Evolutionary conservation across 2,113 vertebrate species (phyloP), one percentile per base, ranked within the genome.

Genomic region (Macquaria australasica): DNA sequence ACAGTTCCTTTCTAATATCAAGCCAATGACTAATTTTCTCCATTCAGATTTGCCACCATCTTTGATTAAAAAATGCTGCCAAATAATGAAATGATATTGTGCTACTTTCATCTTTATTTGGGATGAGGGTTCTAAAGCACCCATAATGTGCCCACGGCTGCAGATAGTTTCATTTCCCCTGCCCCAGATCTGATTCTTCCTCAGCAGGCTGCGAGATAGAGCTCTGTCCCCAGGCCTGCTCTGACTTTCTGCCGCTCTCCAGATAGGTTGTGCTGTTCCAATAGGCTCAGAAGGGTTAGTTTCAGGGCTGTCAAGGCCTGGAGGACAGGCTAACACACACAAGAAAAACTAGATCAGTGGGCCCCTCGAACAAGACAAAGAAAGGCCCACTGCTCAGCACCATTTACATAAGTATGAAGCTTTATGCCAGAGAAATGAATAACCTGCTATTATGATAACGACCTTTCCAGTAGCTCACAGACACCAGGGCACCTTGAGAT

Each of bases 161-260:
- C 88, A 77, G 62, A 89, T 77, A 84, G 70, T 81, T 91, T 88
- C 77, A 88, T 88, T 87, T 82, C 37, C 73, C 66, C 82, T 93
- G 91, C 86, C 94, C 92, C 86, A 95, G 89, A 93, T 95, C 89
- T 82, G 84, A 82, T 91, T 85, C 83, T 73, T 76, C 83, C 89
- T 85, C 86, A 89, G 85, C 80, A 85, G 82, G 89, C 88, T 88
- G 81, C 84, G 70, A 91, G 91, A 84, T 85, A 87, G 86, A 86
- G 55, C 88, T 90, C 68, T 92, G 74, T 93, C 95, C 92, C 73
- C 80, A 79, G 94, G 95, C 90, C 79, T 71, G 79, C 86, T 89
- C 86, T 93, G 90, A 94, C 94, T 93, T 94, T 94, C 88, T 92
- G 39, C 79, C 21, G 73, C 56, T 89, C 89, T 92, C 69, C 85